Base-by-base conservation (phyloP, 2,888 invertebrate species). In the Pogonocherus hispidulus region DNA sequence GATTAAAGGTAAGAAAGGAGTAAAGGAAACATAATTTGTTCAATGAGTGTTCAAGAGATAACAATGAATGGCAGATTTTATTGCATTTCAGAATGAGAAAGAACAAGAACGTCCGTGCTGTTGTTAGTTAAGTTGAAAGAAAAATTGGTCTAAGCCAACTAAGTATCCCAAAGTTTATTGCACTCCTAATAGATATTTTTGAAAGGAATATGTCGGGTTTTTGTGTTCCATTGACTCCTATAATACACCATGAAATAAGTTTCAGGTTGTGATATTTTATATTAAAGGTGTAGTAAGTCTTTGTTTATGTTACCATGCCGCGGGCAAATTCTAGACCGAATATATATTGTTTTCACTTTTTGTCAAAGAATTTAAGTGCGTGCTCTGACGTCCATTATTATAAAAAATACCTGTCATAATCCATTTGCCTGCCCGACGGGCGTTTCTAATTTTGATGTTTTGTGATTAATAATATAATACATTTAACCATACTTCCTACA, bases 211-310 rank as follows among this genome's bases (percentile, higher is more conserved):
- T 14, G 41, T 41, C 41, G 41, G 8, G 41, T 41, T 41, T 41
- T 41, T 41, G 41, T 41, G 41, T 41, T 41, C 41, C 41, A 41
- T 41, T 41, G 41, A 41, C 41, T 41, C 41, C 14, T n/a, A n/a
- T 41, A 41, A 41, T 41, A 9, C 41, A 41, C 41, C 41, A n/a
- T 41, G 41, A 41, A 41, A 41, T 41, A 41, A 41, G 41, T 41
- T 41, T 41, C 41, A 32, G 32, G 8, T 32, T 32, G 32, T 16
- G 41, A 9, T 41, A 41, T 41, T 41, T 41, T 41, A 41, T 41
- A 41, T n/a, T 41, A 41, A 41, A 14, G 41, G 41, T n/a, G 41
- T 9, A 41, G 11, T 41, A 41, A 32, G 41, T 41, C 41, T 41
- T 41, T 41, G 41, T 41, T 41, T 41, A 41, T 41, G 2, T 41